phyloP scores from a whole-genome alignment of 2,888 invertebrate species.

The Noctuana brunneofusca region DNA sequence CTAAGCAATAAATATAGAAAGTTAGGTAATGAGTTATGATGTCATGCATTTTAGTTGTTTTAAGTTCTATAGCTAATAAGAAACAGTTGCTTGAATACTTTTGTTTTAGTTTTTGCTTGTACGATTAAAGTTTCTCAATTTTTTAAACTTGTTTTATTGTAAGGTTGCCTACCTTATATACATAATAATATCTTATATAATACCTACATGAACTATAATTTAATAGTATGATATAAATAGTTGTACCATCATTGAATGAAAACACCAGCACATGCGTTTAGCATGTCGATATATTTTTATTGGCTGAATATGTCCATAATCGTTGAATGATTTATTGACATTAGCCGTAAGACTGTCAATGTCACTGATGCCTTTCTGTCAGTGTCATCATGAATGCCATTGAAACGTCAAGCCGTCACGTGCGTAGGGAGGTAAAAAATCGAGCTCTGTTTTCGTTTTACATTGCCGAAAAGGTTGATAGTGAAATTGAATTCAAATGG shows the following conservation, averaged over 20 bases:
- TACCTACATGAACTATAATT: too few relatives aligned
- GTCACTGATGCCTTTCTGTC: neutral
- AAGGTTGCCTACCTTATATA: too few relatives aligned
- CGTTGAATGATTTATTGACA: too few relatives aligned
- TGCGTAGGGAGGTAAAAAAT: neutral
- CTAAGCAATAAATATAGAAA: conserved; percentile 39
- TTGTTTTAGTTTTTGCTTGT: conserved; percentile 68
- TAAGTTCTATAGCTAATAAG: conserved; percentile 52
- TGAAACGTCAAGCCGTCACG: too few relatives aligned
- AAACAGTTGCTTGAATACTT: conserved; percentile 55
- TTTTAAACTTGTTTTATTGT: conserved; percentile 43
- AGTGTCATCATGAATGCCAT: too few relatives aligned
- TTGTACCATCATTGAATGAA: too few relatives aligned
- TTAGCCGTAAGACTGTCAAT: neutral
- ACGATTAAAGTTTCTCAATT: conserved; percentile 57
- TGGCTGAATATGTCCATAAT: too few relatives aligned
- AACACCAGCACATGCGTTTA: too few relatives aligned
- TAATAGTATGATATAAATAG: too few relatives aligned
- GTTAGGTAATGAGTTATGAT: conserved; percentile 46
- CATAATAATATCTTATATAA: too few relatives aligned
- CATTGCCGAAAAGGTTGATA: conserved; percentile 1
- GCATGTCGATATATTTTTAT: too few relatives aligned
- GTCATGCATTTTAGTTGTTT: conserved; percentile 51
- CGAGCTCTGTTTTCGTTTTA: neutral
- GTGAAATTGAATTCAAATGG: conserved; percentile 53